phyloP scores from a whole-genome alignment of 2,888 invertebrate genomes.

The Branchipolynoe longqiensis region DNA sequence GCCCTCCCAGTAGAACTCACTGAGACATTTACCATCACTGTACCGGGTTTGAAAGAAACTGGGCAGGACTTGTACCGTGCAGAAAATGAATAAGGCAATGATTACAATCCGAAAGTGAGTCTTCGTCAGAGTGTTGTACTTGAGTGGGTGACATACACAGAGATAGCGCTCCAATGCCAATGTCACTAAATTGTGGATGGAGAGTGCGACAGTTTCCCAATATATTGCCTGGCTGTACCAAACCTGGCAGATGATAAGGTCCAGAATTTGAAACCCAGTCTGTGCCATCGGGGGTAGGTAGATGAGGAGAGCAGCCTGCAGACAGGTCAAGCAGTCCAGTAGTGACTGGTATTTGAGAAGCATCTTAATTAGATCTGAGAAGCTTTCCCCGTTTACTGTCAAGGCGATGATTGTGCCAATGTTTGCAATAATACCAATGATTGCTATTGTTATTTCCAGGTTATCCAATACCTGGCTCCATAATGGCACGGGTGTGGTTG shows the following conservation, averaged over 20 bases:
- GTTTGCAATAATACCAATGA: conserved; percentile 31
- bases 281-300: neutral
- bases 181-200: no score
- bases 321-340: conserved; percentile 10
- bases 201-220: neutral
- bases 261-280: neutral
- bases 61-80: neutral
- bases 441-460: neutral
- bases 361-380: conserved; percentile 43
- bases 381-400: neutral
- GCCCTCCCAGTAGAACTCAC: neutral
- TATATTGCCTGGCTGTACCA: conserved; percentile 52
- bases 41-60: neutral
- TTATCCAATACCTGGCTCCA: conserved; percentile 17
- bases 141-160: conserved; percentile 38
- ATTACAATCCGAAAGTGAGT: neutral
- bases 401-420: neutral
- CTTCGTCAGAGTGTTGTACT: neutral
- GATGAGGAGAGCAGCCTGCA: conserved; percentile 7
- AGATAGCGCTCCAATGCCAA: conserved; percentile 32
- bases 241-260: conserved; percentile 13
- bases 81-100: neutral
- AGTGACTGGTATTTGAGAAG: conserved; percentile 43
- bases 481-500: neutral
- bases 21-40: neutral